Percentiles rank a stretch among this genome's conserved stretches.
Evolutionary conservation across 1,140 invertebrate species (phyloP).

Genomic region (Formica exsecta): DNA sequence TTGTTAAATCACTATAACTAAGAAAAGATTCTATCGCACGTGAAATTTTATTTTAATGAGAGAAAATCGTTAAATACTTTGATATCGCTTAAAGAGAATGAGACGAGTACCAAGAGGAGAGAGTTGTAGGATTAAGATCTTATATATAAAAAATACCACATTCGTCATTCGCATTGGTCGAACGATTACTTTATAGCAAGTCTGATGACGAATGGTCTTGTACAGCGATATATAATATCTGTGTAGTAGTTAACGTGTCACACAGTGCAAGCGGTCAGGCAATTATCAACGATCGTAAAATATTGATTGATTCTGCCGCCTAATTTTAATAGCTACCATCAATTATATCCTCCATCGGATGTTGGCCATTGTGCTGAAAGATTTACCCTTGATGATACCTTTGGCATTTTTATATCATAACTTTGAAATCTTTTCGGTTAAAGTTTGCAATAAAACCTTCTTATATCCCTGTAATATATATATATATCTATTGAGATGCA

Average conservation of each 20-base stretch:
- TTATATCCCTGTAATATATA: too few relatives aligned
- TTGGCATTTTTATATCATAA: conserved; percentile 8
- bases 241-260: conserved; percentile 65
- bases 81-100: neutral
- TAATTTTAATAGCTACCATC: conserved; percentile 73
- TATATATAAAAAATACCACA: conserved; percentile 55
- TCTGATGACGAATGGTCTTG: conserved; percentile 65
- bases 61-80: neutral
- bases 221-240: conserved; percentile 51
- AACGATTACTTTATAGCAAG: conserved; percentile 33
- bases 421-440: neutral
- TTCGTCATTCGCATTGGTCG: conserved; percentile 9
- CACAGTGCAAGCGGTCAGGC: conserved; percentile 55
- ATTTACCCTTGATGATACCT: conserved; percentile 54
- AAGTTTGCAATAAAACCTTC: neutral
- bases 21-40: neutral
- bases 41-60: conserved; percentile 1
- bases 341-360: conserved; percentile 59
- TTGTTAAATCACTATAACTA: neutral
- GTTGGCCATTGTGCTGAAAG: conserved; percentile 42
- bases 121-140: conserved; percentile 65
- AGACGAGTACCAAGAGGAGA: neutral
- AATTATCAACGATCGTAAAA: conserved; percentile 79
- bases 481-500: neutral
- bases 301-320: conserved; percentile 78